These are phyloP conservation scores for Zaprionus bogoriensis DNA, from an alignment of 2,888 invertebrate species.

Conservation along the genomic window DNA sequence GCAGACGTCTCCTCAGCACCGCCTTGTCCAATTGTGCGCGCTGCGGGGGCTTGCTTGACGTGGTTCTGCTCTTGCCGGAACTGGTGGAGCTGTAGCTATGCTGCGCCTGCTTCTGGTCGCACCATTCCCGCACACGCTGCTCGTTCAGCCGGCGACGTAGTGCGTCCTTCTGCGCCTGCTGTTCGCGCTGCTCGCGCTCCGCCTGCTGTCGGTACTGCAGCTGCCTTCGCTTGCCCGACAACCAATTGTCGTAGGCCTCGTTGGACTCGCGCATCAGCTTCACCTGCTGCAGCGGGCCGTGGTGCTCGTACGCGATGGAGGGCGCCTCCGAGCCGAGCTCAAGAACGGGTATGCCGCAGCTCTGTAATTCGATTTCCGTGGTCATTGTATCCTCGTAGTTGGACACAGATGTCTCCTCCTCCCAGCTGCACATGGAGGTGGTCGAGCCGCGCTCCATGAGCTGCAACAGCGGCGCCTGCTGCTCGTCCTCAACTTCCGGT, in stretches of 20 bases:
- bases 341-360: conserved; percentile 70
- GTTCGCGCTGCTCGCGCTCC: conserved; percentile 51
- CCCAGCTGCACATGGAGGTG: conserved; percentile 67
- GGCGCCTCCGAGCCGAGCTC: conserved; percentile 70
- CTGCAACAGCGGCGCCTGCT: neutral
- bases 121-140: conserved; percentile 76
- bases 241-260: conserved; percentile 80
- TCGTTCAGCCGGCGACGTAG: conserved; percentile 35
- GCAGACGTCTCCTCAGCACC: conserved; percentile 11
- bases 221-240: conserved; percentile 74
- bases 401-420: conserved; percentile 37
- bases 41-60: neutral
- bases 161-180: conserved; percentile 41
- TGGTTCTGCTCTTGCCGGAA: neutral
- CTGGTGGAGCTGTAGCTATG: conserved; percentile 14
- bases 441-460: conserved; percentile 52
- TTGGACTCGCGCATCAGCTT: conserved; percentile 51
- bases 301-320: conserved; percentile 28
- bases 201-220: conserved; percentile 51
- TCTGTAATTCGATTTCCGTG: conserved; percentile 30
- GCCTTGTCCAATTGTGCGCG: neutral
- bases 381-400: conserved; percentile 9
- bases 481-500: neutral
- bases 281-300: conserved; percentile 30
- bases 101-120: conserved; percentile 53